phyloP scores from a whole-genome alignment of 2,113 vertebrate genomes.

The Phodopus roborovskii region DNA sequence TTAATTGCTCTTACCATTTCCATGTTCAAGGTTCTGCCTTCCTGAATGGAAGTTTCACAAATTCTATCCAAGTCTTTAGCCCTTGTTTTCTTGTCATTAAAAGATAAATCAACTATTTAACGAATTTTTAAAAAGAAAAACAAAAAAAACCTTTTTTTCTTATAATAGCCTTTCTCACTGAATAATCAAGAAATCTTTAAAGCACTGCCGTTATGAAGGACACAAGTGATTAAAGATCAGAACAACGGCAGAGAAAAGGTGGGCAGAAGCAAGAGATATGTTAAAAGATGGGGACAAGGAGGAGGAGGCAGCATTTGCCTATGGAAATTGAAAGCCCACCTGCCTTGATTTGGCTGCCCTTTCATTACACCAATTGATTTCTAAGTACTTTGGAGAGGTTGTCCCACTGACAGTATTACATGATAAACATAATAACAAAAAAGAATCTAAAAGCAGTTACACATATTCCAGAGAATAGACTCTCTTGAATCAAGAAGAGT shows the following conservation, averaged over 20 bases:
- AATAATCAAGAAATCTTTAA: neutral
- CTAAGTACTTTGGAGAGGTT: slow-evolving; percentile 42
- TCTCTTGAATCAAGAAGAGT: slow-evolving; percentile 24
- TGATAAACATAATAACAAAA: neutral
- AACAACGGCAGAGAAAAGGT: neutral
- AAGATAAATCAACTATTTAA: neutral
- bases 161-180: neutral
- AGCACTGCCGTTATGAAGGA: neutral
- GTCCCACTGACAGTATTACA: neutral
- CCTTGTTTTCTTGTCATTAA: neutral
- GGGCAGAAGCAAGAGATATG: neutral
- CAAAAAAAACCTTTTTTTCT: neutral
- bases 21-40: neutral
- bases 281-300: neutral
- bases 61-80: neutral
- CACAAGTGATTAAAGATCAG: neutral
- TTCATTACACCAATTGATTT: neutral
- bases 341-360: neutral
- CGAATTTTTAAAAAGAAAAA: neutral
- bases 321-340: neutral
- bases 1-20: slow-evolving; percentile 6
- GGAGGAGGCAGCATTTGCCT: neutral
- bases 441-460: slow-evolving; percentile 26
- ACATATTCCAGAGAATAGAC: neutral
- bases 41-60: neutral